Evolutionary conservation across 2,888 invertebrate species (phyloP).

Genomic region (Eupeodes latifasciatus): DNA sequence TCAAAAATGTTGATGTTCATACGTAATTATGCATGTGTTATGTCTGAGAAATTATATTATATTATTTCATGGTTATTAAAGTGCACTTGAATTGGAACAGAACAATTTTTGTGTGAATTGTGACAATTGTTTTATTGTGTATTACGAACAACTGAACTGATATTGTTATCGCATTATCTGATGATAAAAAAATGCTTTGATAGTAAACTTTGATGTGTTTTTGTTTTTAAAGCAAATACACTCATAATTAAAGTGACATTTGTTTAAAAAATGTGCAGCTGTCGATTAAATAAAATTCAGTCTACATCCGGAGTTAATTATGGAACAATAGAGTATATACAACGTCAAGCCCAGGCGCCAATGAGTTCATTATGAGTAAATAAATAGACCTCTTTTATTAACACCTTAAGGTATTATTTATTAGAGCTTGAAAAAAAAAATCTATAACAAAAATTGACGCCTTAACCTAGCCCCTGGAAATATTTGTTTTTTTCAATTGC

Average conservation of each 20-base stretch:
- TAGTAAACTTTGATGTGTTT: not conserved
- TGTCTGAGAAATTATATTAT: slow-evolving; percentile 10
- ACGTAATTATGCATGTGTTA: not conserved
- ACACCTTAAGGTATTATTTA: not conserved
- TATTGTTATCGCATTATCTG: slow-evolving; percentile 11
- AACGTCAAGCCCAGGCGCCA: not conserved
- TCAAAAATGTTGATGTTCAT: not conserved
- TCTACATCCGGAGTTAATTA: not conserved
- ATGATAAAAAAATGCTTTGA: not conserved
- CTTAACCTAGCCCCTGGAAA: not conserved
- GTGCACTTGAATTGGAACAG: slow-evolving; percentile 15
- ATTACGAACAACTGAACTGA: not conserved
- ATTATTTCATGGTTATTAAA: slow-evolving; percentile 17
- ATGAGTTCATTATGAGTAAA: not conserved
- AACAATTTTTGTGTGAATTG: not conserved
- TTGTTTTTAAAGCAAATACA: no score
- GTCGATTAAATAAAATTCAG: not conserved
- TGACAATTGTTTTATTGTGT: not conserved
- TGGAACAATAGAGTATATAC: not conserved
- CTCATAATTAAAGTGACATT: not conserved
- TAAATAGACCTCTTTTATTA: not conserved
- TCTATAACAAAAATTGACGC: not conserved
- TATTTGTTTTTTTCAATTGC: not conserved
- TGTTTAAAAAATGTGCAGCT: slow-evolving; percentile 5
- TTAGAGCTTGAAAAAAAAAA: not conserved